Conservation (phyloP, 2,797 vertebrate genomes). For the Iguana delicatissima region DNA sequence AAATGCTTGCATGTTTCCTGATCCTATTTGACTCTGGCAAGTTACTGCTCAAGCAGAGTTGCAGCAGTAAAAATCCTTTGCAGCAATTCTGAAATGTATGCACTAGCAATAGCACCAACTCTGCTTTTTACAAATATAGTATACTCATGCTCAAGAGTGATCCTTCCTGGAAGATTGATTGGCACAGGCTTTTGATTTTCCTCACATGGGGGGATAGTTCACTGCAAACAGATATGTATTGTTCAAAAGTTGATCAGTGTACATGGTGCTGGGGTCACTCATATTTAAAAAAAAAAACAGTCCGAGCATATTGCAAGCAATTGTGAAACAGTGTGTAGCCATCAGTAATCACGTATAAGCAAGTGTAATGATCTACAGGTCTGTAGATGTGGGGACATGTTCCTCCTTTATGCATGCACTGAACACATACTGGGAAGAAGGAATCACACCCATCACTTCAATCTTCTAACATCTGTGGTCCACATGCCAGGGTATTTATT, state of each 20-base stretch:
- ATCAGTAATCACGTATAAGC: not conserved
- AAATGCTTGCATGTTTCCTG: no score
- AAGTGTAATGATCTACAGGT: not conserved
- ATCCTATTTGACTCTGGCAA: no score
- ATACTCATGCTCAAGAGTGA: not conserved
- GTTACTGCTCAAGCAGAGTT: no score
- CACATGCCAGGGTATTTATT: no score
- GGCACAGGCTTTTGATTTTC: no score
- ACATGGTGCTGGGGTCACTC: not conserved
- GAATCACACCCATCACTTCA: no score
- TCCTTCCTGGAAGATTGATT: no score
- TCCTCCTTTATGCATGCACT: not conserved
- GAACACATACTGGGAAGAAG: not conserved
- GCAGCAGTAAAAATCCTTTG: no score
- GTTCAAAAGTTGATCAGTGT: not conserved
- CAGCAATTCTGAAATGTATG: not conserved
- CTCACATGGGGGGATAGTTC: no score
- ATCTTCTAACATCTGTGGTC: not conserved
- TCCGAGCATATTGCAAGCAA: no score
- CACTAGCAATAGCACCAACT: not conserved
- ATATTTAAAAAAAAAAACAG: not conserved
- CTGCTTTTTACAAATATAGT: not conserved
- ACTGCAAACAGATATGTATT: no score
- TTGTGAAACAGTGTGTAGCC: not conserved
- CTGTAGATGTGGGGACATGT: no score